Evolutionary conservation across 2,888 invertebrate species (phyloP), one percentile per base, ranked within the genome.

Genomic region (Pherbina coryleti): DNA sequence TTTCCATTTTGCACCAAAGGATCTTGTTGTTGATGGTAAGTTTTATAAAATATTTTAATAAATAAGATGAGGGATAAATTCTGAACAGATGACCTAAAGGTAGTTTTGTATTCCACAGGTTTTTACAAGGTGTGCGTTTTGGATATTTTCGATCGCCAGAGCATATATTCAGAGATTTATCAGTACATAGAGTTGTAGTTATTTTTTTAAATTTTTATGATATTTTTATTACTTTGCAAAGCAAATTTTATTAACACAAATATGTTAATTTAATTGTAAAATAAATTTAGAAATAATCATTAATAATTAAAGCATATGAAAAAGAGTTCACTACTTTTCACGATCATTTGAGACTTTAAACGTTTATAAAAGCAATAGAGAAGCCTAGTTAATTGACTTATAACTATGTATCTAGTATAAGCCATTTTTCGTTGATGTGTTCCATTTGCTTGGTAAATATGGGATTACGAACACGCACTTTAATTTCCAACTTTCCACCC

Each of bases 401-500:
- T 66, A 81, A 79, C 79, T 86, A 86, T 53, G 87, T 81, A 79
- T 95, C 97, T 79, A 98, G 93, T 73, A 96, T 92, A 14, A 98
- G 92, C 98, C 98, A 98, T 88, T 97, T 96, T 87, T 98, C 97
- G 78, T 94, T 94, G 37, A 95, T 92, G 87, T 95, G 94, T 86
- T 97, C 97, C 8, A 98, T 93, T 90, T 98, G 96, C 85, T 96
- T 97, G n/a, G 94, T 93, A 53, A 95, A 90, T 71, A 98, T 91
- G 0, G 98, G 98, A 85, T 97, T 96, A 77, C 98, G 92, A 25
- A 98, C 92, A 76, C 97, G 93, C 71, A 98, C 89, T 89, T 95
- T 96, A 1, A 98, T 92, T 89, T 98, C 98, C 78, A 98, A 85
- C 84, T 97, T 97, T 0, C 98, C 98, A 19, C 98, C 98, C 9